Evolutionary conservation across 2,888 invertebrate species (phyloP), one percentile per base, ranked within the genome.

Genomic region (Agrotis ipsilon): DNA sequence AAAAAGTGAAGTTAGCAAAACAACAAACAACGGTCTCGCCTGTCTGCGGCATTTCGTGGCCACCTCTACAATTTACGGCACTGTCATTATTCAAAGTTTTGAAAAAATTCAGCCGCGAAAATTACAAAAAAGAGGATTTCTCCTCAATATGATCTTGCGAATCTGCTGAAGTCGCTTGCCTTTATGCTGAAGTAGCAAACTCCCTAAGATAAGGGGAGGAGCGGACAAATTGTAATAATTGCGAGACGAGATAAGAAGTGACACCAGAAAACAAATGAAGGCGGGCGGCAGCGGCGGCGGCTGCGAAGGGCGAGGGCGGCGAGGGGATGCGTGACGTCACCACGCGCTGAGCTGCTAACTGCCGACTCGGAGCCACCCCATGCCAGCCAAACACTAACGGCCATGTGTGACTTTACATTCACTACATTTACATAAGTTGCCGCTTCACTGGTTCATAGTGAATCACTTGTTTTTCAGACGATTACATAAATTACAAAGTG

Each of bases 211-310:
- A 96, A 96, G 94, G 94, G 94, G 94, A 94, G 94, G 95, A 93
- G 94, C 95, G 93, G 95, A 95, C 96, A 96, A 96, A 96, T 96
- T 95, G 95, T 96, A 95, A 96, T 96, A 95, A 96, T 96, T 96
- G 96, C 93, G 93, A 92, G 93, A 94, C 93, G 94, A 95, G 96
- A 96, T 96, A 96, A 96, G 95, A 92, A 95, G 91, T 96, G 96
- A 95, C 95, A 94, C 94, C 94, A 96, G 94, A 96, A 96, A 96
- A 96, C 96, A 96, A 96, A 96, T 96, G 96, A 95, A 94, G 92
- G 93, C 92, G 91, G 93, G 92, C 86, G 92, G 84, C 84, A 87
- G 78, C 83, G 83, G 75, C 82, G 83, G 72, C 84, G 83, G 73
- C 78, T 85, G 84, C 74, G 73, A 78, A 77, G 83, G 85, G 80